Evolutionary conservation across 37 sponge, comb jelly and placozoan species (phyloP), one percentile per base, ranked within the genome.

Genomic region (Petrosia ficiformis): DNA sequence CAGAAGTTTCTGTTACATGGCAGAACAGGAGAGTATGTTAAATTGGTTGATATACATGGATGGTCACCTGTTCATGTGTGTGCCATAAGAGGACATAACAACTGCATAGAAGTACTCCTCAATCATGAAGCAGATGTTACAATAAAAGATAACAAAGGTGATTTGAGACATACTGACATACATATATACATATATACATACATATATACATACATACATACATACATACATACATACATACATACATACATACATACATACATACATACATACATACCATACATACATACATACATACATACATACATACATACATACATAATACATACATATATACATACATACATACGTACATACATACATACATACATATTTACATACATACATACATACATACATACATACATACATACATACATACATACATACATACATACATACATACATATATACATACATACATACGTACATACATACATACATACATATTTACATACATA

Each of bases 1-100:
- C 90, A 90, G 66, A 69, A 75, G 42, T 77, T 90, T 34, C 59
- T 90, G 44, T 82, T 70, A 22, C 67, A 67, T 2, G 90, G 82
- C 29, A n/a, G n/a, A n/a, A n/a, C n/a, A n/a, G 14, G 14, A 19
- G 90, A 70, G 41, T 71, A 75, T 48, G 21, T 54, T 22, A 40
- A 24, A 29, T 8, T 44, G 39, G 59, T 31, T 1, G 54, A 82
- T 2, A 72, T 54, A n/a, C 81, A 79, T 11, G 87, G 87, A 1
- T 90, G 90, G 90, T 77, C 82, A 28, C 79, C 77, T 52, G 81
- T 42, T 36, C 90, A 90, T 57, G 57, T 90, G 57, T 84, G 81
- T 59, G 86, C 90, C 44, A 90, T 90, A 44, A 59, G 82, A 54
- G 90, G 90, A 4, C 71, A 77, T 21, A 59, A 70, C 26, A 43